Percentiles rank a stretch among this genome's conserved stretches.
Conservation (phyloP, 2,888 invertebrate genomes). For the Danaus chrysippus region DNA sequence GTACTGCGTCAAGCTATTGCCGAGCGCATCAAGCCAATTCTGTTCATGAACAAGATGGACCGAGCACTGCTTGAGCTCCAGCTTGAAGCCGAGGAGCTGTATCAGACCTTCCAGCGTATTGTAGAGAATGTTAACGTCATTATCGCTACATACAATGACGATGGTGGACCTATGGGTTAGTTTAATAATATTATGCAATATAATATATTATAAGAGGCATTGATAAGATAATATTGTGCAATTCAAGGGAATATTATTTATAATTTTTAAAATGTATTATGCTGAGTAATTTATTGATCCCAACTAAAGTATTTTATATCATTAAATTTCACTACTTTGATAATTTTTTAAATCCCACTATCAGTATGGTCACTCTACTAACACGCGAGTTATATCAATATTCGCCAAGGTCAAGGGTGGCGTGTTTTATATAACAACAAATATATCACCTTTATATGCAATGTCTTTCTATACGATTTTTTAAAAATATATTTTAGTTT, state of each 20-base stretch:
- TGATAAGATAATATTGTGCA: background rate
- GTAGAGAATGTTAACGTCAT: slow-evolving; percentile 99
- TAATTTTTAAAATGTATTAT: too few relatives aligned
- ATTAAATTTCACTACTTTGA: background rate
- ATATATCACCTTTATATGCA: background rate
- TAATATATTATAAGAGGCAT: background rate
- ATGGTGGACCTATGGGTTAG: slow-evolving; percentile 96
- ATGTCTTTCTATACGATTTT: too few relatives aligned
- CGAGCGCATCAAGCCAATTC: slow-evolving; percentile 99
- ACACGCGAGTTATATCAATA: slow-evolving; percentile 13
- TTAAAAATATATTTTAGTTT: background rate
- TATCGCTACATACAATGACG: slow-evolving; percentile 99
- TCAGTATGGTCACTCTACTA: background rate
- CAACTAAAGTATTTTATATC: too few relatives aligned
- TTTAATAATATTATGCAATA: slow-evolving; percentile 19
- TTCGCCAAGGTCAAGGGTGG: slow-evolving; percentile 8
- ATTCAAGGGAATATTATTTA: background rate
- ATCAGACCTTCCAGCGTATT: slow-evolving; percentile 99
- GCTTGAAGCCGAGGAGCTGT: slow-evolving; percentile 96
- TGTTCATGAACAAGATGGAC: slow-evolving; percentile 99
- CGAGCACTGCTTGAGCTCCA: slow-evolving; percentile 98
- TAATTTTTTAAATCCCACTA: background rate
- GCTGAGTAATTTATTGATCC: too few relatives aligned
- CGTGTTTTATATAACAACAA: slow-evolving; percentile 12
- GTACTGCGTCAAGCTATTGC: slow-evolving; percentile 99